Percentiles rank a stretch among this genome's conserved stretches.
These are phyloP conservation scores for Pygocentrus nattereri DNA, from an alignment of 2,797 vertebrate genomes.

Conservation along the genomic window DNA sequence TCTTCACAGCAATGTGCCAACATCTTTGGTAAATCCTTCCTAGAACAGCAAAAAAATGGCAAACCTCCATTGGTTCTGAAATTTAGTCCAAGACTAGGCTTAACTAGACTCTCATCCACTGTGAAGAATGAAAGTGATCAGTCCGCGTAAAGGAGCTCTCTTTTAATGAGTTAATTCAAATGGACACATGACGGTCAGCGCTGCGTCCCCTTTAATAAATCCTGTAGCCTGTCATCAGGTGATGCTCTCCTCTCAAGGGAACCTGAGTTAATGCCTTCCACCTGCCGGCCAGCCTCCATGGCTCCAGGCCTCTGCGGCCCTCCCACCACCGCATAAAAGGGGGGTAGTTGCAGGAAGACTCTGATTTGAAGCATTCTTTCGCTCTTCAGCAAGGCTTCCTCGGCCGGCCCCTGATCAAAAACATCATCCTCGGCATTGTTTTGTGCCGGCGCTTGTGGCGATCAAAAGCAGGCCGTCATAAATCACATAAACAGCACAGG, in stretches of 20 bases:
- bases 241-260: slow-evolving; percentile 54
- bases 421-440: slow-evolving; percentile 48
- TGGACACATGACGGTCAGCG: slow-evolving; percentile 55
- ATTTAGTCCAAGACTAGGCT: not conserved
- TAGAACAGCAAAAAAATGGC: no score
- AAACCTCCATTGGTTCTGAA: not conserved
- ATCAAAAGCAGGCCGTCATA: slow-evolving; percentile 49
- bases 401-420: slow-evolving; percentile 54
- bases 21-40: not conserved
- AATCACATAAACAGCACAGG: slow-evolving; percentile 26
- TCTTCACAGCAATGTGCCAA: no score
- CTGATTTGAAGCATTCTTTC: slow-evolving; percentile 35
- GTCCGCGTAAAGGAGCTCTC: not conserved
- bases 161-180: slow-evolving; percentile 28
- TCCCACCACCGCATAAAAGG: slow-evolving; percentile 47
- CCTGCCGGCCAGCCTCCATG: slow-evolving; percentile 48
- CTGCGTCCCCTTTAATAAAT: slow-evolving; percentile 38
- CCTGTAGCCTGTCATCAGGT: slow-evolving; percentile 54
- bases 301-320: slow-evolving; percentile 15
- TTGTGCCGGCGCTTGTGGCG: slow-evolving; percentile 16
- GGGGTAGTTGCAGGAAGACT: slow-evolving; percentile 45
- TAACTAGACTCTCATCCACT: not conserved
- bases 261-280: slow-evolving; percentile 67
- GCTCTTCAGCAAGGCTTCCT: slow-evolving; percentile 27
- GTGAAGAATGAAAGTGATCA: slow-evolving; percentile 12